These are phyloP conservation scores for Aphelocoma coerulescens DNA, from an alignment of 2,113 vertebrate genomes.

Conservation along the genomic window DNA sequence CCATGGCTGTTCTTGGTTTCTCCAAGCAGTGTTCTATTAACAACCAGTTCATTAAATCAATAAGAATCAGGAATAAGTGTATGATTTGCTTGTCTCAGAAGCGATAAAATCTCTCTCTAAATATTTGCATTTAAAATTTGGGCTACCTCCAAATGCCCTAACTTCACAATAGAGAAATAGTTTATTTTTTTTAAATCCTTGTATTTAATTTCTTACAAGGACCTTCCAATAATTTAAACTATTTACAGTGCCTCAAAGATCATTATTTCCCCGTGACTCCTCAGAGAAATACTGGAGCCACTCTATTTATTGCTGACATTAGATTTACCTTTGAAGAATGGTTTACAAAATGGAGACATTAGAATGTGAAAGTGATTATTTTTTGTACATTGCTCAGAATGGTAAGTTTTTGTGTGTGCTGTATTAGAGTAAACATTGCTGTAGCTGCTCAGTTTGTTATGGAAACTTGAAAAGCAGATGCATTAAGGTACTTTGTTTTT, in stretches of 20 bases:
- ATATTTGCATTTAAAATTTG: constrained; percentile 69
- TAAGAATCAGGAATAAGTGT: constrained; percentile 41
- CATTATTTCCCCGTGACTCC: constrained; percentile 64
- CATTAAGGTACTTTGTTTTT: constrained; percentile 41
- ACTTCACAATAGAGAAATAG: constrained; percentile 26
- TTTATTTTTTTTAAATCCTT: constrained; percentile 46
- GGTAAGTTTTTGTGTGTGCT: constrained; percentile 33
- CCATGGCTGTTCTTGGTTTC: neutral
- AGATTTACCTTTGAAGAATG: constrained; percentile 68
- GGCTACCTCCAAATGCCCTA: constrained; percentile 42
- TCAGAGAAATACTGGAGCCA: constrained; percentile 61
- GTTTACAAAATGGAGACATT: constrained; percentile 71
- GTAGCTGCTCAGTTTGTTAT: constrained; percentile 20
- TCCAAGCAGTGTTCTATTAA: neutral
- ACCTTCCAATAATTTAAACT: constrained; percentile 71
- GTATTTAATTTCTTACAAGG: constrained; percentile 66
- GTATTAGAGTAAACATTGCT: constrained; percentile 32
- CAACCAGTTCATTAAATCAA: constrained; percentile 46
- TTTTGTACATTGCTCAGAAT: constrained; percentile 44
- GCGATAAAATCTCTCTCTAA: constrained; percentile 53
- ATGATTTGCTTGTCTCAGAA: constrained; percentile 57
- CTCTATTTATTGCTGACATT: constrained; percentile 68
- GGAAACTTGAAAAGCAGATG: constrained; percentile 30
- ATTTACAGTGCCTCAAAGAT: constrained; percentile 70
- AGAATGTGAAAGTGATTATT: constrained; percentile 64